phyloP scores from a whole-genome alignment of 1,140 invertebrate species.

The Pachypsylla venusta region DNA sequence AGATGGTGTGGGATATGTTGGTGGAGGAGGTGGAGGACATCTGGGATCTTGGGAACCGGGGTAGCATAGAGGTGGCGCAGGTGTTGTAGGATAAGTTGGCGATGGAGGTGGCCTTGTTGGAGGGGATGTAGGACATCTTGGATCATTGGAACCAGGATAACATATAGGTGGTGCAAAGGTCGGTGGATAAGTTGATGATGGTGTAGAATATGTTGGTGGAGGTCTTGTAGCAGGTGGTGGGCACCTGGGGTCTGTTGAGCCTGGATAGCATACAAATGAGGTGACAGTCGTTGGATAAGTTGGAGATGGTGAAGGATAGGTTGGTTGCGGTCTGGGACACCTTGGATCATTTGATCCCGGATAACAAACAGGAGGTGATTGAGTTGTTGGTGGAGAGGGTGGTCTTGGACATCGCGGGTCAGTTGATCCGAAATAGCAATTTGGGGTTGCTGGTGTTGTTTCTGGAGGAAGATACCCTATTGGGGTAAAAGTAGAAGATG shows the following conservation, averaged over 20 bases:
- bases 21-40: constrained; percentile 26
- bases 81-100: constrained; percentile 22
- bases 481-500: constrained; percentile 18
- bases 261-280: constrained; percentile 26
- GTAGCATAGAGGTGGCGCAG: constrained; percentile 26
- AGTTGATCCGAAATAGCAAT: constrained; percentile 27
- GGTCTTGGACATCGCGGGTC: constrained; percentile 27
- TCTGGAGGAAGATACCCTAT: constrained; percentile 20
- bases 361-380: constrained; percentile 26
- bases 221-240: constrained; percentile 24
- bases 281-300: constrained; percentile 27
- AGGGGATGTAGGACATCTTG: constrained; percentile 18
- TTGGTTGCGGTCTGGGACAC: constrained; percentile 29
- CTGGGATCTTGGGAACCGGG: constrained; percentile 34
- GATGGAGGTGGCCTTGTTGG: constrained; percentile 16
- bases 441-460: constrained; percentile 19
- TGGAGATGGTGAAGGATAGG: constrained; percentile 25
- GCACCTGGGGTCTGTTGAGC: constrained; percentile 30
- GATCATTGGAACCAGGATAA: constrained; percentile 19
- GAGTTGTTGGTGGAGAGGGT: constrained; percentile 24
- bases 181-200: not conserved
- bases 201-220: constrained; percentile 17
- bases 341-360: constrained; percentile 34
- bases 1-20: constrained; percentile 22
- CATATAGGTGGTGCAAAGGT: not conserved